These are phyloP conservation scores for Onychorhynchus coronatus DNA, from an alignment of 2,113 vertebrate genomes.

Conservation along the genomic window DNA sequence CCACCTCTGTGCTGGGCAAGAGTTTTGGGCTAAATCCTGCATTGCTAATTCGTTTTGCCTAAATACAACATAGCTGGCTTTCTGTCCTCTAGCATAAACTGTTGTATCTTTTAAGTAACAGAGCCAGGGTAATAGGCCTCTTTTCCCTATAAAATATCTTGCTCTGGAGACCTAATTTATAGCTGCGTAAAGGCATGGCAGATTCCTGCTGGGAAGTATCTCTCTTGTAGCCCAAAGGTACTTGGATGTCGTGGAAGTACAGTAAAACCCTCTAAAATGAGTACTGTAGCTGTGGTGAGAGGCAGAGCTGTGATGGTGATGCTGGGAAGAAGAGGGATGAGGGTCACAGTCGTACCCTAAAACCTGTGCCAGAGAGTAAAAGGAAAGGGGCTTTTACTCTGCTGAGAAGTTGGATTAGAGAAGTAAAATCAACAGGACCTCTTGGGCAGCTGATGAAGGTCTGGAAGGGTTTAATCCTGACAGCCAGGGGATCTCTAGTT, in stretches of 20 bases:
- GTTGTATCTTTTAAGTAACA: background rate
- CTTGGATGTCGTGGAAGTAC: background rate
- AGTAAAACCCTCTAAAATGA: background rate
- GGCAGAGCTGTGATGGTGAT: background rate
- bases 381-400: background rate
- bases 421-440: background rate
- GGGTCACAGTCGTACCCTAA: accelerated
- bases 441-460: background rate
- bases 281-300: background rate
- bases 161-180: background rate
- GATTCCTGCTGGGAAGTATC: background rate
- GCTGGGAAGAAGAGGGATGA: background rate
- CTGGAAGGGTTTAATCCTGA: background rate
- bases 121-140: background rate
- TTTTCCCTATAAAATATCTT: background rate
- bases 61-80: background rate
- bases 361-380: background rate
- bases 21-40: background rate
- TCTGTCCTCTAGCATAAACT: background rate
- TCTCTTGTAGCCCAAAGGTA: background rate
- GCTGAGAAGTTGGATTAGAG: background rate
- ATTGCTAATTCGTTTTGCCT: background rate
- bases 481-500: background rate
- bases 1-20: background rate
- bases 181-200: background rate